Conservation (phyloP, 2,113 vertebrate genomes). For the Tetrao urogallus region DNA sequence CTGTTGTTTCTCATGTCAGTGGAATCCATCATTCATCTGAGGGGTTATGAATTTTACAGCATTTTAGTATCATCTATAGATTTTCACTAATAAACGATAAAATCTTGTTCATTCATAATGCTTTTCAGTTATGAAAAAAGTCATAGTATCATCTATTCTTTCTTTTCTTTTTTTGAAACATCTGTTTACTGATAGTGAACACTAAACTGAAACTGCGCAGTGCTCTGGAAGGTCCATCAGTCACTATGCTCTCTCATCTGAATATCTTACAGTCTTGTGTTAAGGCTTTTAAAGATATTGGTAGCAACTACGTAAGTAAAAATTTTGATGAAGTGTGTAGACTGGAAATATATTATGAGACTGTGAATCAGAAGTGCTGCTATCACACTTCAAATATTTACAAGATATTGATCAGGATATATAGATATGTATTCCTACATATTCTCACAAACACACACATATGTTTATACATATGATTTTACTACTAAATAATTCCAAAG, state of each 20-base stretch:
- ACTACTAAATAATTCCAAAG: not conserved
- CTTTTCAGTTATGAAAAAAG: not conserved
- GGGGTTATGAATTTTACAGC: not conserved
- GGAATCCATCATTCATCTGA: not conserved
- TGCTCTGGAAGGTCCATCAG: not conserved
- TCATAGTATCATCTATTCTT: not conserved
- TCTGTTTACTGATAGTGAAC: too few species aligned
- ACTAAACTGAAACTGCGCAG: not conserved
- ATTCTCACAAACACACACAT: not conserved
- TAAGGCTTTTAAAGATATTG: not conserved
- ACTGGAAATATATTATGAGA: not conserved
- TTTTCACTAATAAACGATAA: not conserved
- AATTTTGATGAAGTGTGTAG: not conserved
- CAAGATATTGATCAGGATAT: not conserved
- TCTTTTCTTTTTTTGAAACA: not conserved
- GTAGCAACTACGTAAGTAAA: not conserved
- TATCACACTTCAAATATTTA: not conserved
- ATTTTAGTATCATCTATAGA: not conserved
- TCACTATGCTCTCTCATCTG: not conserved
- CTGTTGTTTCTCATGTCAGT: not conserved
- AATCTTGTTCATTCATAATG: not conserved
- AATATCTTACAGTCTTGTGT: not conserved
- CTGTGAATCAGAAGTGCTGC: not conserved
- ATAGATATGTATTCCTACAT: not conserved
- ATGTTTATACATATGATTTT: not conserved